Conservation (phyloP, 2,113 vertebrate species). For the Bostrychus sinensis region DNA sequence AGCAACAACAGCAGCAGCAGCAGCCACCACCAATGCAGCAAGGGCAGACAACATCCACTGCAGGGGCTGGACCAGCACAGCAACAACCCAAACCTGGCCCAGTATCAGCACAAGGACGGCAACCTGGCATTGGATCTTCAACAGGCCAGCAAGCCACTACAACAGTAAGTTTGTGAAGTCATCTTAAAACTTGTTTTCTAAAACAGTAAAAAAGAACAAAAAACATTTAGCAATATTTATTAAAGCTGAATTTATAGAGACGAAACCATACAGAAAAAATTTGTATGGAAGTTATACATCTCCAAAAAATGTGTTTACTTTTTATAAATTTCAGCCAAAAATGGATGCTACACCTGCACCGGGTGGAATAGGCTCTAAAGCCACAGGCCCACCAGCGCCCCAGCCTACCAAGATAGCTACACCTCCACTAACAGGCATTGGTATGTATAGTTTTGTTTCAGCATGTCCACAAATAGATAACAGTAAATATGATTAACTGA, state of each 20-base stretch:
- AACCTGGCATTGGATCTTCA: slow-evolving; percentile 64
- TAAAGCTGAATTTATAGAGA: neutral
- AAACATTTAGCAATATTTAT: neutral
- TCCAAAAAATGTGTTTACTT: too few species aligned
- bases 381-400: slow-evolving; percentile 71
- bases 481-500: neutral
- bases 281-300: too few species aligned
- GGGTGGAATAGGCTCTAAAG: slow-evolving; percentile 78
- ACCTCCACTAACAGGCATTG: slow-evolving; percentile 84
- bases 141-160: slow-evolving; percentile 71
- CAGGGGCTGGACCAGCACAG: slow-evolving; percentile 60
- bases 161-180: slow-evolving; percentile 76
- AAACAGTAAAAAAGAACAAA: too few species aligned
- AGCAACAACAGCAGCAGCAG: slow-evolving; percentile 41
- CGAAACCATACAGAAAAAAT: too few species aligned
- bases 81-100: slow-evolving; percentile 71
- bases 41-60: slow-evolving; percentile 38
- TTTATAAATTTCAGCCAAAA: slow-evolving; percentile 78
- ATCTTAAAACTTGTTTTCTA: too few species aligned
- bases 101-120: slow-evolving; percentile 69
- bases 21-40: slow-evolving; percentile 42
- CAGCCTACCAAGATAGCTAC: slow-evolving; percentile 83
- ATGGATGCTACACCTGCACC: slow-evolving; percentile 75
- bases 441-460: slow-evolving; percentile 76
- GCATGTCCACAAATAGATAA: neutral